These are phyloP conservation scores for Trogon surrucura DNA, from an alignment of 2,113 vertebrate species.

Conservation along the genomic window DNA sequence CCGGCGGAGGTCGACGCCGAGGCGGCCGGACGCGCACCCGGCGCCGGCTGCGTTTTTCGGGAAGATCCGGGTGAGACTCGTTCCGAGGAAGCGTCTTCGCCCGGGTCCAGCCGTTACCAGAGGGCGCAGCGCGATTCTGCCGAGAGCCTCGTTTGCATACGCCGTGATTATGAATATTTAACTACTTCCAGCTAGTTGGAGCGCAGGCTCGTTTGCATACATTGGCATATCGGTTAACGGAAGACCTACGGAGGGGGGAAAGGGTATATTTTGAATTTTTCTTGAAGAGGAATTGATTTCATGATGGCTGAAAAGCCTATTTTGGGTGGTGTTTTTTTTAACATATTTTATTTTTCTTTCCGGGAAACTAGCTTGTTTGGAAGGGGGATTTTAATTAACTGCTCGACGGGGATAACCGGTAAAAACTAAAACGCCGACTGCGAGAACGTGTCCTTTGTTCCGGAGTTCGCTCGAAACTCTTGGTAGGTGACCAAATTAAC, in stretches of 20 bases:
- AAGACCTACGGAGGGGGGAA: not conserved
- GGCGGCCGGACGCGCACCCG: too few species aligned
- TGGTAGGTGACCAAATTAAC: not conserved
- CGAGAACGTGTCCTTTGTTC: not conserved
- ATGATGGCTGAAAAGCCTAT: not conserved
- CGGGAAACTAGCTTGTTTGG: not conserved
- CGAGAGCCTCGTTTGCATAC: not conserved
- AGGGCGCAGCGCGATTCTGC: not conserved
- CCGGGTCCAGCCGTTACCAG: not conserved
- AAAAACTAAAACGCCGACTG: not conserved
- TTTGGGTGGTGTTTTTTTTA: not conserved
- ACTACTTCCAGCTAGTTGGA: slow-evolving; percentile 37
- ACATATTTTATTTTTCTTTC: not conserved
- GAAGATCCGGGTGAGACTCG: too few species aligned
- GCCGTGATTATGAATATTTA: slow-evolving; percentile 56
- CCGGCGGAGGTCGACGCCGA: too few species aligned
- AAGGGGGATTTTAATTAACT: not conserved
- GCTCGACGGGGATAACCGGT: not conserved
- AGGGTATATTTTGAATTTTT: not conserved
- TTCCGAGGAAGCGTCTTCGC: too few species aligned
- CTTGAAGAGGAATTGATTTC: not conserved
- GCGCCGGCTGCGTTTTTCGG: too few species aligned
- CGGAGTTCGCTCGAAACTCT: not conserved
- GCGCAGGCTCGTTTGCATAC: slow-evolving; percentile 68
- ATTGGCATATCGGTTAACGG: slow-evolving; percentile 53